Evolutionary conservation across 2,113 vertebrate genomes (phyloP).

Genomic region (Planiliza haematocheilus): DNA sequence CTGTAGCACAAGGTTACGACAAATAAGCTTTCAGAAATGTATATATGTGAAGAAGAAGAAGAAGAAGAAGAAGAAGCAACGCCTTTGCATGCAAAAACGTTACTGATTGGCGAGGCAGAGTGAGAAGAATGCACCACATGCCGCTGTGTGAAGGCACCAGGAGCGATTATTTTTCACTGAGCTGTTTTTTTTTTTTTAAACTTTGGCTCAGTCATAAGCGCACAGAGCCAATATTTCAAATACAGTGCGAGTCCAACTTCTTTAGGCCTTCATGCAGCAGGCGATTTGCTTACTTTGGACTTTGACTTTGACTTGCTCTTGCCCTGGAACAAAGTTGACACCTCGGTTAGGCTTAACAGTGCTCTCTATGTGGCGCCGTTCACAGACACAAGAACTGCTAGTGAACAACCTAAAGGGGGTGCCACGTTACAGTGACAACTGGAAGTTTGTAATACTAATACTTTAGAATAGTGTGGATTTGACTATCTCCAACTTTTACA

Average conservation of each 20-base stretch:
- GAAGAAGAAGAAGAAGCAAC: neutral
- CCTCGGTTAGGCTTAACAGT: slow-evolving; percentile 47
- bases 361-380: neutral
- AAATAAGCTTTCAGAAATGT: neutral
- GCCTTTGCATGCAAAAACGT: neutral
- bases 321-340: slow-evolving; percentile 79
- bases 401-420: slow-evolving; percentile 27
- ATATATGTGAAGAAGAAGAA: neutral
- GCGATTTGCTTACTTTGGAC: slow-evolving; percentile 80
- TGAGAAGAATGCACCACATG: slow-evolving; percentile 32
- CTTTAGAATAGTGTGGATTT: neutral
- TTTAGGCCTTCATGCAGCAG: slow-evolving; percentile 50
- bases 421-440: neutral
- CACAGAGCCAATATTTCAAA: neutral
- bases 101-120: slow-evolving; percentile 8
- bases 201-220: neutral
- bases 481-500: neutral
- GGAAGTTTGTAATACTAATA: no score
- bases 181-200: neutral
- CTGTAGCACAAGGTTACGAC: slow-evolving; percentile 50
- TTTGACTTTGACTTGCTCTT: slow-evolving; percentile 83
- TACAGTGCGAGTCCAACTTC: neutral
- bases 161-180: neutral
- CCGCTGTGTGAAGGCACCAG: slow-evolving; percentile 13
- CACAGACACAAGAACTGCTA: neutral